phyloP scores from a whole-genome alignment of 2,888 invertebrate genomes.

The Polydrusus cervinus region DNA sequence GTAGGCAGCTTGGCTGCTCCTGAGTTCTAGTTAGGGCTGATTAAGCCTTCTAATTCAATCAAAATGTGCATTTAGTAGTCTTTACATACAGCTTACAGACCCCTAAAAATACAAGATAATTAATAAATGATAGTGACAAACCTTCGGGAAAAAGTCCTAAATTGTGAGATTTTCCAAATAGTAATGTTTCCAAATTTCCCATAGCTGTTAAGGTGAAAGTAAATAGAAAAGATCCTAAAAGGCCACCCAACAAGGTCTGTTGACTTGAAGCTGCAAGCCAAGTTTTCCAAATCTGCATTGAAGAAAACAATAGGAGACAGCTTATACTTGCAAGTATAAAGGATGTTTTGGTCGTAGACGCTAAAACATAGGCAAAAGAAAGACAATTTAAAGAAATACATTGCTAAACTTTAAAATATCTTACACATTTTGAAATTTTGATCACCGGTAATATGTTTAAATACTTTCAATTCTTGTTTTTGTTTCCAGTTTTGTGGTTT shows the following conservation, averaged over 20 bases:
- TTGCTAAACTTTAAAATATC: neutral
- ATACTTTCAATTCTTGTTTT: too few species aligned
- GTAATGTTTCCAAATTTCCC: slow-evolving; percentile 88
- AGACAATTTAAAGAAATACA: neutral
- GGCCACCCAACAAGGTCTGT: slow-evolving; percentile 91
- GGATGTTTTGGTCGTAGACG: slow-evolving; percentile 83
- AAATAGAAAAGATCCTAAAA: slow-evolving; percentile 90
- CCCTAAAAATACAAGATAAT: too few species aligned
- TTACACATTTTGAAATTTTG: slow-evolving; percentile 4
- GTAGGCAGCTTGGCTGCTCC: too few species aligned
- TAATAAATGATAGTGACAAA: slow-evolving; percentile 53
- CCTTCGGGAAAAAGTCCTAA: slow-evolving; percentile 88
- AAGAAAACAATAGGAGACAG: slow-evolving; percentile 89
- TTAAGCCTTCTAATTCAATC: too few species aligned
- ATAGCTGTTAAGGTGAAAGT: slow-evolving; percentile 89
- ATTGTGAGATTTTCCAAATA: slow-evolving; percentile 93
- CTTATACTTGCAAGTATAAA: slow-evolving; percentile 86
- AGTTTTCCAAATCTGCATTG: slow-evolving; percentile 92
- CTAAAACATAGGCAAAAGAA: slow-evolving; percentile 70
- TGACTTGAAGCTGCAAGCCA: slow-evolving; percentile 87
- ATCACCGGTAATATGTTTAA: too few species aligned
- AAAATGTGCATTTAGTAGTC: too few species aligned
- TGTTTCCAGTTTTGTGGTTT: too few species aligned
- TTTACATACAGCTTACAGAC: too few species aligned
- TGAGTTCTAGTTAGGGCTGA: too few species aligned